A percentile compares a stretch with the other conserved stretches of the same genome.
Conservation (phyloP, 2,888 invertebrate genomes). For the Nesidiocoris tenuis region DNA sequence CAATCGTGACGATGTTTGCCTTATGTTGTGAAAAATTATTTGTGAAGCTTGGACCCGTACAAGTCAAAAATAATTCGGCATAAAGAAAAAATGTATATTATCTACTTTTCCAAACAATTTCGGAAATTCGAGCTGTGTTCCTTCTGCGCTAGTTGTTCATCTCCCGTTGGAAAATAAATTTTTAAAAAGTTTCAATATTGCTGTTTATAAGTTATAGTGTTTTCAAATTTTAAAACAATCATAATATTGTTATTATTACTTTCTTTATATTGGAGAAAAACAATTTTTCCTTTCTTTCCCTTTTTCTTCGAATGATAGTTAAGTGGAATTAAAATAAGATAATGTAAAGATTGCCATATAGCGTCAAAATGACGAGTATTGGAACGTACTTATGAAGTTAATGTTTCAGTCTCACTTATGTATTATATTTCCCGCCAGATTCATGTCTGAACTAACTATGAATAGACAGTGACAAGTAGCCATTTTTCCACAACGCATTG, state of each 20-base stretch:
- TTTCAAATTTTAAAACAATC: conserved; percentile 39
- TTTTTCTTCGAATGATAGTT: conserved; percentile 23
- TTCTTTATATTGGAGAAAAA: background rate
- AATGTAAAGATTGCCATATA: conserved; percentile 37
- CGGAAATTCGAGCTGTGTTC: conserved; percentile 35
- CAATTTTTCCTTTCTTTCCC: conserved; percentile 20
- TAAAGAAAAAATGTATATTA: conserved; percentile 3
- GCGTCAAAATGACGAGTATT: background rate
- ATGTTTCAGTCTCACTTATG: background rate
- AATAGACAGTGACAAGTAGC: background rate
- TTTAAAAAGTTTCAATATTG: conserved; percentile 10
- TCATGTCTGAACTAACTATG: background rate
- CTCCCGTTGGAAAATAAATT: conserved; percentile 1
- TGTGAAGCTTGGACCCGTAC: background rate
- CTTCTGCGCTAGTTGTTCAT: conserved; percentile 33
- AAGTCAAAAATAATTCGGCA: conserved; percentile 1
- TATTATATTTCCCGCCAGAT: background rate
- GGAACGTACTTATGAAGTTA: background rate
- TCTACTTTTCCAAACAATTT: conserved; percentile 14
- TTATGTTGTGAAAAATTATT: background rate
- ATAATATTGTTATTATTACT: conserved; percentile 30
- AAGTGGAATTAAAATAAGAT: conserved; percentile 18
- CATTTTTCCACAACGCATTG: background rate
- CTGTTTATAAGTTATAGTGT: conserved; percentile 41
- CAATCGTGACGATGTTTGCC: background rate